These are phyloP conservation scores for Geodia barretti DNA, from an alignment of 37 sponge, comb jelly and placozoan genomes.

Conservation along the genomic window DNA sequence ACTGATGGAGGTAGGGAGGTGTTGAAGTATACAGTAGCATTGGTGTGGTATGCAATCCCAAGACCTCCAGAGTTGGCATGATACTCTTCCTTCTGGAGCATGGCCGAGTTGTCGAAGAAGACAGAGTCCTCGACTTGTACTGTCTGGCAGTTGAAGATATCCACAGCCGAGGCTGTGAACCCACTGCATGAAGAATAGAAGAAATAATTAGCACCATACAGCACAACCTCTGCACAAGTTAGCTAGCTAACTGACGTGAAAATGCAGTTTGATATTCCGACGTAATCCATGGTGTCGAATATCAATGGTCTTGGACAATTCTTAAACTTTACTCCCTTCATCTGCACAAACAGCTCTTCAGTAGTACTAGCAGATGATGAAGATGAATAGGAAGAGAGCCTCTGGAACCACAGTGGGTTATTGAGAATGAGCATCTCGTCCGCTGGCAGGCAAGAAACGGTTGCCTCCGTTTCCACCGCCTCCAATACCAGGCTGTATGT, in stretches of 20 bases:
- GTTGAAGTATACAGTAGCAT: too few relatives aligned
- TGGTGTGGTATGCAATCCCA: conserved; percentile 25
- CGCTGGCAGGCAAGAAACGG: too few relatives aligned
- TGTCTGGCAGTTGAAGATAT: conserved; percentile 26
- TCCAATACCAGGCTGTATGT: too few relatives aligned
- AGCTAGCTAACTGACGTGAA: conserved; percentile 39
- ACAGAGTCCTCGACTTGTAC: not conserved
- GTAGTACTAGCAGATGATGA: too few relatives aligned
- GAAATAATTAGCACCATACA: too few relatives aligned
- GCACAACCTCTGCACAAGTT: too few relatives aligned
- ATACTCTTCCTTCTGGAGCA: not conserved
- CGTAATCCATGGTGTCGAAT: conserved; percentile 26
- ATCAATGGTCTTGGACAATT: conserved; percentile 20
- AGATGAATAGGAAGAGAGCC: too few relatives aligned
- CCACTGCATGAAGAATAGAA: too few relatives aligned
- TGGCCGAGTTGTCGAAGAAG: conserved; percentile 23
- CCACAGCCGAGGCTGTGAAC: conserved; percentile 33
- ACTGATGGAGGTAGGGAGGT: not conserved
- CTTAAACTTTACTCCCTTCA: conserved; percentile 32
- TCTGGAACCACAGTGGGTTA: not conserved
- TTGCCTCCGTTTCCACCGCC: not conserved
- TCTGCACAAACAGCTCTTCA: not conserved
- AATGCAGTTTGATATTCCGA: conserved; percentile 38
- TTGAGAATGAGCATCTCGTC: too few relatives aligned
- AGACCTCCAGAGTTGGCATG: conserved; percentile 51